A percentile compares a stretch with the other conserved stretches of the same genome.
These are phyloP conservation scores for Loxodonta africana DNA, from an alignment of 2,113 vertebrate genomes.

Conservation along the genomic window DNA sequence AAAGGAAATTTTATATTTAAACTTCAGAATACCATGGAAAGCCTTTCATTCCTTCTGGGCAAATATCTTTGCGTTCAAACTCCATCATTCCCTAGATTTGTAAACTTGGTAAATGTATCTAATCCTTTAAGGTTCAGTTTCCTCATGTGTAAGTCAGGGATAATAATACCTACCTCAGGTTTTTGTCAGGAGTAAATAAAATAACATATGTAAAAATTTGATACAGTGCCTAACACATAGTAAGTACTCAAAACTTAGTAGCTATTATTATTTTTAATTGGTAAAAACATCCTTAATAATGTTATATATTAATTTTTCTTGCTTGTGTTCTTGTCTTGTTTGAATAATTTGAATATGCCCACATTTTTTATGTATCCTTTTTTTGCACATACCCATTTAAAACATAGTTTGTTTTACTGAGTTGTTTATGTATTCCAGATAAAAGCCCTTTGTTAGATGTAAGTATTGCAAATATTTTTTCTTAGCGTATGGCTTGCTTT, in stretches of 20 bases:
- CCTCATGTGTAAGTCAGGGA: not conserved
- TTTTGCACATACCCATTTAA: too few relatives aligned
- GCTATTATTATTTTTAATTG: not conserved
- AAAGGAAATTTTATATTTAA: slow-evolving; percentile 18
- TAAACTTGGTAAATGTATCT: not conserved
- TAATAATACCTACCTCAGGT: not conserved
- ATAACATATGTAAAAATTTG: not conserved
- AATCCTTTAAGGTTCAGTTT: not conserved
- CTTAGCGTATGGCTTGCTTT: too few relatives aligned
- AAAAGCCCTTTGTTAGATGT: too few relatives aligned
- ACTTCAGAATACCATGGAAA: not conserved
- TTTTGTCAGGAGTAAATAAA: not conserved
- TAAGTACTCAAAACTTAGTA: too few relatives aligned
- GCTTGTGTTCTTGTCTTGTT: not conserved
- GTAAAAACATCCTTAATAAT: not conserved
- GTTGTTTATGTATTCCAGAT: too few relatives aligned
- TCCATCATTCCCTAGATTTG: not conserved
- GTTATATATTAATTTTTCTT: not conserved
- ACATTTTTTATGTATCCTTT: too few relatives aligned
- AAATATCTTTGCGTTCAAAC: not conserved
- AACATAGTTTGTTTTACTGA: too few relatives aligned
- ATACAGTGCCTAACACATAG: not conserved
- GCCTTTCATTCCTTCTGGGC: not conserved
- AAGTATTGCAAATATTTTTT: too few relatives aligned
- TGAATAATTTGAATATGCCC: too few relatives aligned